Base-by-base conservation (phyloP, 2,888 invertebrate species). In the Thecocarcelia acutangulata region DNA sequence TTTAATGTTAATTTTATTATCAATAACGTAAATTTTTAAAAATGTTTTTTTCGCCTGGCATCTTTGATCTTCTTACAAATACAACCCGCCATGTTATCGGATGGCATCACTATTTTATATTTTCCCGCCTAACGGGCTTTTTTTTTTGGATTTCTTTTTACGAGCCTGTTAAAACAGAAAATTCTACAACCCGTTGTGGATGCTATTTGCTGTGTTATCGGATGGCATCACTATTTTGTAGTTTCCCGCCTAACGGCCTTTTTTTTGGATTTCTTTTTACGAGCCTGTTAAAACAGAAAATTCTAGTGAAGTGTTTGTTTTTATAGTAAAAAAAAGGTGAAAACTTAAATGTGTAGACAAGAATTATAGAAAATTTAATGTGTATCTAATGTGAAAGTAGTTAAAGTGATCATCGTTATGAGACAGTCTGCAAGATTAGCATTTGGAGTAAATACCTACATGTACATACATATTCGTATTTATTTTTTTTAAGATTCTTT, bases 71-170 rank as follows among this genome's bases (percentile, higher is more conserved):
- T 9, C 1, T 1, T 6, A 33, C 9, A 9, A 33, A 33, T 33
- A 33, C 33, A 3, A 9, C 9, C 33, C 33, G 33, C 8, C 8
- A 8, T 33, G 33, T 8, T 33, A 9, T 1, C 48, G 19, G 21
- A 19, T 21, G 40, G 58, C 58, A 58, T 19, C 58, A 40, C n/a
- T 42, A 13, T 9, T 40, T 13, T 40, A 33, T 13, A 8, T 1
- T 40, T 58, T 40, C 2, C 58, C 58, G 58, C 58, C n/a, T 58
- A 58, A 58, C 58, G 58, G 58, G 0, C 19, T 2, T 12, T 33
- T 37, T 9, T 21, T n/a, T 58, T 58, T 40, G 5, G 40, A 13
- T 58, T 42, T n/a, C n/a, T 58, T 42, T 40, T 8, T 40, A 11
- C 4, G 12, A 24, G 24, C 33, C n/a, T n/a, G n/a, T n/a, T n/a